Evolutionary conservation across 2,113 vertebrate species (phyloP), one percentile per base, ranked within the genome.

Genomic region (Centropus bengalensis): DNA sequence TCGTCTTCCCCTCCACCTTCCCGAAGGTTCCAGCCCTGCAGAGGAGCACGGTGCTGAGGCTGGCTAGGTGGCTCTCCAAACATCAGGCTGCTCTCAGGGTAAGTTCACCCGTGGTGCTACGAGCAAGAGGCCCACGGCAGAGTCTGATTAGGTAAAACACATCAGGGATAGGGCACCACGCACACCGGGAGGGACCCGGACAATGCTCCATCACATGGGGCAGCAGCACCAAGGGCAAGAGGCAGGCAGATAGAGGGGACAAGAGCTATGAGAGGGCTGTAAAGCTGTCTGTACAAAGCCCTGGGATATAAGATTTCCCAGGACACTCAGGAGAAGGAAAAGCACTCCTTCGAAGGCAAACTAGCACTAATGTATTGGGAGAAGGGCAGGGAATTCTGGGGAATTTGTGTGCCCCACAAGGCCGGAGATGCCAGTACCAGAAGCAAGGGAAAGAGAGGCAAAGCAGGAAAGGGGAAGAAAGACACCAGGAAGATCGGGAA

Each of bases 191-290:
- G 15, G 62, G 30, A 49, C 36, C 20, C 2, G 2, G 36, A 19
- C 9, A 18, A 4, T 2, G 19, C 45, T 82, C 40, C 27, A 6
- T 51, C n/a, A 3, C 1, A 0, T 0, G n/a, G 55, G 44, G 27
- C 28, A 32, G 24, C 0, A 56, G 49, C 60, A 55, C 47, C 42
- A 2, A 66, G 28, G 7, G 6, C 42, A 8, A 3, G 27, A 63
- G 78, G 45, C 7, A 36, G 51, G 36, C 18, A 49, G 24, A 49
- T 0, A 42, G 52, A 76, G 28, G 33, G 15, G 49, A 6, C 2
- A 8, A 66, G 79, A 75, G 47, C 19, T 19, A 10, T 52, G 26
- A 3, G 0, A 1, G 44, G 7, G 3, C 22, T 82, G 24, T 52
- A 71, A 87, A 38, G 3, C 9, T 30, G 36, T 20, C 38, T 32